Base-by-base conservation (phyloP, 2,888 invertebrate genomes). In the Oscheius myriophilus region DNA sequence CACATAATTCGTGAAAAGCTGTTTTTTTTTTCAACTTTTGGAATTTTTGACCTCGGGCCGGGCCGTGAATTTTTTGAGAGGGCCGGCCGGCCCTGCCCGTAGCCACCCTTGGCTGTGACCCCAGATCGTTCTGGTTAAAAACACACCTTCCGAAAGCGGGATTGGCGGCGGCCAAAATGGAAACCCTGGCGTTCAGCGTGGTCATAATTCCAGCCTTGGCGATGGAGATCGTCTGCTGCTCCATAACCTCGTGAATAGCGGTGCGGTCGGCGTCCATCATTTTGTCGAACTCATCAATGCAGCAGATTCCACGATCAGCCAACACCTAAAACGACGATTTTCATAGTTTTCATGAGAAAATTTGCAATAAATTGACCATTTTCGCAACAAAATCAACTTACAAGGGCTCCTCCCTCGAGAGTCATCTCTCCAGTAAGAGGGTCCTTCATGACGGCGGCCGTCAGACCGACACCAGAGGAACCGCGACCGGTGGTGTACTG, bases 141-240 rank as follows among this genome's bases (percentile, higher is more conserved):
- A n/a, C n/a, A n/a, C n/a, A n/a, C n/a, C n/a, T n/a, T 9, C 98
- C 98, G 88, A 93, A 98, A 1, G 96, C 96, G 1, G 98, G 98
- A 91, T 99, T 98, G 1, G 98, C 98, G 3, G 98, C 98, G 25
- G 98, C 98, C 77, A 98, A 89, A 86, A 98, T 97, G 0, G 97
- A 93, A 64, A 95, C 96, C 75, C 98, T 91, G 0, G 98, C 98
- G 89, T 99, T 99, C 75, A 98, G 89, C 63, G 94, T 93, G 0
- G 97, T 96, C 93, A 97, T 94, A 84, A 99, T 98, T 70, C 98
- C 98, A 42, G 96, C 97, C 91, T 98, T 98, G 18, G 98, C 97
- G 84, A 98, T 97, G 67, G 96, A 96, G 78, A 99, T 96, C 16
- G 98, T 99, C 89, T 99, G 98, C 86, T 99, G 98, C 89, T 98